Conservation (phyloP, 2,797 vertebrate species). For the Tangara arthus region DNA sequence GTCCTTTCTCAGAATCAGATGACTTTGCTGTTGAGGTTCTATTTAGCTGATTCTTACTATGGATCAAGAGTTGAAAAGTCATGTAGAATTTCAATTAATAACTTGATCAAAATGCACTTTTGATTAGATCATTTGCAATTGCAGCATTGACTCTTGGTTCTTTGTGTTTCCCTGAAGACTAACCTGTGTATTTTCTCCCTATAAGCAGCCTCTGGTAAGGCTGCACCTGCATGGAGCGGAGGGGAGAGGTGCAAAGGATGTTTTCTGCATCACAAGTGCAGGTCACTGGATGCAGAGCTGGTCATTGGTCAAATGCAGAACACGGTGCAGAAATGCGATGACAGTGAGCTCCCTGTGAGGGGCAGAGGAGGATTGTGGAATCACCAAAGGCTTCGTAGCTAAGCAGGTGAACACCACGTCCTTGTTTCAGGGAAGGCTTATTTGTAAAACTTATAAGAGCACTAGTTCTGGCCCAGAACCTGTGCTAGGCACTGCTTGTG, state of each 20-base stretch:
- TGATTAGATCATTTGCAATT: neutral
- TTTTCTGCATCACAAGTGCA: neutral
- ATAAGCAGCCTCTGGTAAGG: neutral
- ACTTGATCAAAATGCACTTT: neutral
- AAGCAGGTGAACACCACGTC: neutral
- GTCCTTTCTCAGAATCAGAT: neutral
- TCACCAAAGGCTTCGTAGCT: neutral
- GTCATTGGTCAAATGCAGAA: neutral
- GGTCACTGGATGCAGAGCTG: neutral
- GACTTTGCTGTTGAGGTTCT: neutral
- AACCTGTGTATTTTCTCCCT: neutral
- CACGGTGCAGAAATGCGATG: constrained; percentile 24
- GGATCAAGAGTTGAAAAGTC: neutral
- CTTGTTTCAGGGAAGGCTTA: neutral
- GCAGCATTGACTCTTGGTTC: neutral
- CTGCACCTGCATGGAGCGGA: neutral
- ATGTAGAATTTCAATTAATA: neutral
- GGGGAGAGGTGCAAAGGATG: neutral
- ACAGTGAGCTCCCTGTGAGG: constrained; percentile 52
- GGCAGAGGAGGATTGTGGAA: constrained; percentile 62
- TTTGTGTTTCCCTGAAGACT: neutral
- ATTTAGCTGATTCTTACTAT: neutral
- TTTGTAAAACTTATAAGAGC: neutral
- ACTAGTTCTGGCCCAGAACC: neutral
- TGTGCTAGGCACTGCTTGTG: neutral